Percentiles rank a stretch among this genome's conserved stretches.
phyloP scores from a whole-genome alignment of 1,140 invertebrate species.

The Monomorium pharaonis region DNA sequence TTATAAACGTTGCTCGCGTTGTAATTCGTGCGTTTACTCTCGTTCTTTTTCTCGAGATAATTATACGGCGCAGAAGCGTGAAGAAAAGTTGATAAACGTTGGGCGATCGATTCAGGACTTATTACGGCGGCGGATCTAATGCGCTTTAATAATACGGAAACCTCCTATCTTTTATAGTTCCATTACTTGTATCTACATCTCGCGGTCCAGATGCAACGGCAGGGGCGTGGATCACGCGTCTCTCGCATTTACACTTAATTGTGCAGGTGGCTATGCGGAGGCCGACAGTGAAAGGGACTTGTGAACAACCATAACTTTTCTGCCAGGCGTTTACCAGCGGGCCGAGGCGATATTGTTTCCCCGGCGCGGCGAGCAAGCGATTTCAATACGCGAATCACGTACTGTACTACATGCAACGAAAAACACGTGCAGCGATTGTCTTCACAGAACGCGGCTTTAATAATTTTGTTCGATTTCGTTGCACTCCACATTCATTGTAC shows the following conservation, averaged over 20 bases:
- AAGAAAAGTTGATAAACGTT: not conserved
- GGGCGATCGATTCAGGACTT: not conserved
- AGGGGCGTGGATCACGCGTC: slow-evolving; percentile 22
- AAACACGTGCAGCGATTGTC: not conserved
- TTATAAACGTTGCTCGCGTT: not conserved
- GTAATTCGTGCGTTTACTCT: not conserved
- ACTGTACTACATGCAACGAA: not conserved
- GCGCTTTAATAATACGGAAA: not conserved
- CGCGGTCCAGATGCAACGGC: not conserved
- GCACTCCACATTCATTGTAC: not conserved
- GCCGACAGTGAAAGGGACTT: slow-evolving; percentile 78
- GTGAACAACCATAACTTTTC: slow-evolving; percentile 60
- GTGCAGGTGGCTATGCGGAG: slow-evolving; percentile 57
- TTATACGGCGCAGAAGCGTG: not conserved
- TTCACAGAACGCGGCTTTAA: not conserved
- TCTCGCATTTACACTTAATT: slow-evolving; percentile 35
- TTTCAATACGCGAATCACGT: slow-evolving; percentile 8
- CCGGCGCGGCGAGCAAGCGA: not conserved
- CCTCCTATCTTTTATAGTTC: not conserved
- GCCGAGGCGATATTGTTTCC: slow-evolving; percentile 14
- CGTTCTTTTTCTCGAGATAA: not conserved
- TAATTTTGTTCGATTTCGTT: not conserved
- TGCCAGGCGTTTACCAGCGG: slow-evolving; percentile 1
- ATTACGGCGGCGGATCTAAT: not conserved
- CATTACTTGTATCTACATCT: not conserved